Evolutionary conservation across 2,888 invertebrate species (phyloP).

Genomic region (Oscheius sp.): DNA sequence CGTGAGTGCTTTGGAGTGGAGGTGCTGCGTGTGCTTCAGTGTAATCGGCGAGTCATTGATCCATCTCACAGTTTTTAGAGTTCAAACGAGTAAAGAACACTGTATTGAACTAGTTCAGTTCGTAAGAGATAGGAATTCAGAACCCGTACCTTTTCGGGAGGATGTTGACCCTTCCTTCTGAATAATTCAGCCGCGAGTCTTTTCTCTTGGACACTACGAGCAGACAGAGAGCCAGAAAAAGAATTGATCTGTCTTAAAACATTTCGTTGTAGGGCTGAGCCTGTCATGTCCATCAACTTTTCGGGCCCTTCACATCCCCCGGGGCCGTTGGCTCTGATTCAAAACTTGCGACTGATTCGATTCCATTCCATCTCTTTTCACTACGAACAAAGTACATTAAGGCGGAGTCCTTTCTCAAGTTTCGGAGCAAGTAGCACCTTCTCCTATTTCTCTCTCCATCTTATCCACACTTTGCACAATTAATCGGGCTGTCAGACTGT

Average conservation of each 20-base stretch:
- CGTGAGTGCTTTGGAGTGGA: constrained; percentile 16
- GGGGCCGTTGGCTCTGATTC: constrained; percentile 22
- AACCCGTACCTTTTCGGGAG: not conserved
- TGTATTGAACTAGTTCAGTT: not conserved
- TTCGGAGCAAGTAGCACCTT: not conserved
- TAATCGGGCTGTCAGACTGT: too few relatives aligned
- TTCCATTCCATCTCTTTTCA: constrained; percentile 9
- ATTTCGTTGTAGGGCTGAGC: not conserved
- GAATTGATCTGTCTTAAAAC: constrained; percentile 14
- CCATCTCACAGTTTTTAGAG: constrained; percentile 26
- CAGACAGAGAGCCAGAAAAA: not conserved
- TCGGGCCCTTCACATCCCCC: constrained; percentile 26
- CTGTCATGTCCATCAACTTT: constrained; percentile 32
- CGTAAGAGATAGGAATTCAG: not conserved
- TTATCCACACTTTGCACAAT: too few relatives aligned
- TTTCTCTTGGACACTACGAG: not conserved
- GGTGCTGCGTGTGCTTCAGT: constrained; percentile 28
- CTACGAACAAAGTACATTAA: not conserved
- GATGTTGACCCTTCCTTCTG: not conserved
- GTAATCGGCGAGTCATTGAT: constrained; percentile 35
- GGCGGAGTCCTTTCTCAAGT: not conserved
- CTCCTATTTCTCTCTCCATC: too few relatives aligned
- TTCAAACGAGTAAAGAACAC: too few relatives aligned
- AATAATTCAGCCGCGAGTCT: not conserved
- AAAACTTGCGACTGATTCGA: constrained; percentile 27